phyloP scores from a whole-genome alignment of 30 jellyfish, hydroid and myxozoan genomes.

The Chironex yamaguchii region DNA sequence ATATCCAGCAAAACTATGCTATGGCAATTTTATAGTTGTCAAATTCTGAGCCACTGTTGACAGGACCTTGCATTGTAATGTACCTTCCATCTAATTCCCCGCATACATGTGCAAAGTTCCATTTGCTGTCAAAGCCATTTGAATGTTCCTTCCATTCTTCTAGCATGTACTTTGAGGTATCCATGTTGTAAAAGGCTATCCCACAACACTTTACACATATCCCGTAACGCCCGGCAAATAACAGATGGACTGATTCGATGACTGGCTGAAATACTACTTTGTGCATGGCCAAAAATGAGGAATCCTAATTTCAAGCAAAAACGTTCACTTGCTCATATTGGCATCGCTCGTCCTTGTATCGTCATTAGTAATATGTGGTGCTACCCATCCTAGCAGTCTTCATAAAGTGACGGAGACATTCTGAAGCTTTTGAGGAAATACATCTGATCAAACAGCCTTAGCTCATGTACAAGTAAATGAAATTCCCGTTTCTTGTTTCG shows the following conservation, averaged over 20 bases:
- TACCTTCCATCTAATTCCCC: constrained; percentile 78
- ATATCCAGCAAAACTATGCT: constrained; percentile 61
- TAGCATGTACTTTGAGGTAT: constrained; percentile 13
- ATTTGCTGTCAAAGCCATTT: constrained; percentile 27
- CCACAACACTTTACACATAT: constrained; percentile 61
- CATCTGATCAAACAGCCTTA: constrained; percentile 48
- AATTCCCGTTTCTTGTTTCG: constrained; percentile 53
- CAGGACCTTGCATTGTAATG: constrained; percentile 72
- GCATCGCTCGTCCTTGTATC: constrained; percentile 7
- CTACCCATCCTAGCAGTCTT: constrained; percentile 27
- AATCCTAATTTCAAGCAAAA: too few species aligned
- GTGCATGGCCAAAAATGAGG: constrained; percentile 57
- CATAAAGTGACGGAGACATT: constrained; percentile 27
- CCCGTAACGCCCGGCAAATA: constrained; percentile 46
- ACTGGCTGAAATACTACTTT: constrained; percentile 52
- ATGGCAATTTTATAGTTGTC: constrained; percentile 60
- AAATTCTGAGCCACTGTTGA: constrained; percentile 56
- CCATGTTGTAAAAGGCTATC: background rate
- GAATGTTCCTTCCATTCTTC: constrained; percentile 44
- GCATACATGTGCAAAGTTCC: constrained; percentile 70
- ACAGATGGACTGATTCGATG: constrained; percentile 59
- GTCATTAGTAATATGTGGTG: background rate
- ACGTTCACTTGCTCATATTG: constrained; percentile 15
- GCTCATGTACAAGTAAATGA: constrained; percentile 18
- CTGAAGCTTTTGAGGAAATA: constrained; percentile 30